phyloP scores from a whole-genome alignment of 2,113 vertebrate genomes.

The Pollimyrus isidori region DNA sequence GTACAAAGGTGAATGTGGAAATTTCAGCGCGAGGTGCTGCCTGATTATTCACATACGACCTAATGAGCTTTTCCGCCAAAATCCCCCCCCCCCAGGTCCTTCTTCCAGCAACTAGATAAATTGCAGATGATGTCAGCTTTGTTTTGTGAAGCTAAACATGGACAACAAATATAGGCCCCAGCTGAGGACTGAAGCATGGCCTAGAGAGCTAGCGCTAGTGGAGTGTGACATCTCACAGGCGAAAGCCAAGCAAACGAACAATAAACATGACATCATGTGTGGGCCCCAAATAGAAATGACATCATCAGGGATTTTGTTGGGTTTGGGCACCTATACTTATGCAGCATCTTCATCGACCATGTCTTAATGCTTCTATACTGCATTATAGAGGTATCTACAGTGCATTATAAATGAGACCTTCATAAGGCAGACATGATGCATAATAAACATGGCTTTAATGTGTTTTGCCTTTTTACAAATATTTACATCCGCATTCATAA shows the following conservation, averaged over 20 bases:
- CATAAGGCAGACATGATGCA: no score
- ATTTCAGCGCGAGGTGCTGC: neutral
- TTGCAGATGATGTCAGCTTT: constrained; percentile 43
- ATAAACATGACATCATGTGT: constrained; percentile 54
- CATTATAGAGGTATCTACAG: no score
- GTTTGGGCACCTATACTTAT: neutral
- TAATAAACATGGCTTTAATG: no score
- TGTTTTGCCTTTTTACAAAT: no score
- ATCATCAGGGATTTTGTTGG: constrained; percentile 29
- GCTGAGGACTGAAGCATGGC: constrained; percentile 19
- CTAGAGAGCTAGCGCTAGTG: constrained; percentile 32
- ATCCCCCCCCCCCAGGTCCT: neutral
- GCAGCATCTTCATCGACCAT: neutral
- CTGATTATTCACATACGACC: neutral
- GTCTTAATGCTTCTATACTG: neutral
- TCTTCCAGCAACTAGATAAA: constrained; percentile 41
- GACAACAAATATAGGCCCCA: constrained; percentile 38
- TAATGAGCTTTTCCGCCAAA: constrained; percentile 9
- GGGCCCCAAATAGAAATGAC: constrained; percentile 37
- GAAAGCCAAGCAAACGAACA: constrained; percentile 46
- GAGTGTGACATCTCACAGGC: constrained; percentile 51
- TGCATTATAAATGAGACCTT: no score
- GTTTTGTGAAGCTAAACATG: constrained; percentile 53
- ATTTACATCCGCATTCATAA: no score
- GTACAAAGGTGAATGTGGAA: neutral